Conservation (phyloP, 2,888 invertebrate species). For the Euzophera pinguis region DNA sequence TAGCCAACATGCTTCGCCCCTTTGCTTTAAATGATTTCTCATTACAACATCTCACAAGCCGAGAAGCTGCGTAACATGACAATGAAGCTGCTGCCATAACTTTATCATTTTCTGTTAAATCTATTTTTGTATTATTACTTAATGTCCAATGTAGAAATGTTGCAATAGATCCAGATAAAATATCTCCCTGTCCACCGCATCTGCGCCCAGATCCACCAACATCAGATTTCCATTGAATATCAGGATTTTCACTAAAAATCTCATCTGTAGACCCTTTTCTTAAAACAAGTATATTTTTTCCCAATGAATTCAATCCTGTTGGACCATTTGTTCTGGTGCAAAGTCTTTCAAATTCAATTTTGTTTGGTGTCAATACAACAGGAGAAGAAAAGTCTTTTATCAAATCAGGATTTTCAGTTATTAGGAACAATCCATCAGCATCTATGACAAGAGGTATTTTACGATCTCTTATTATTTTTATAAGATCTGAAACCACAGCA, state of each 20-base stretch:
- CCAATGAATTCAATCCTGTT: slow-evolving; percentile 70
- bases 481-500: slow-evolving; percentile 82
- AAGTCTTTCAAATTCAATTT: slow-evolving; percentile 91
- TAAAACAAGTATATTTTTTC: slow-evolving; percentile 82
- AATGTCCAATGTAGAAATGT: slow-evolving; percentile 92
- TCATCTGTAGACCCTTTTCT: slow-evolving; percentile 88
- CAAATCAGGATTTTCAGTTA: slow-evolving; percentile 84
- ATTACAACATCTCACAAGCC: slow-evolving; percentile 90
- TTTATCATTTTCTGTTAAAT: slow-evolving; percentile 40
- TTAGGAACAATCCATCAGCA: slow-evolving; percentile 92
- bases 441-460: slow-evolving; percentile 89
- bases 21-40: slow-evolving; percentile 86
- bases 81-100: slow-evolving; percentile 80
- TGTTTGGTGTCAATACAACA: slow-evolving; percentile 93
- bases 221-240: slow-evolving; percentile 74
- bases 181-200: slow-evolving; percentile 98
- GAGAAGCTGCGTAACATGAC: slow-evolving; percentile 91
- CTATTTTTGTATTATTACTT: slow-evolving; percentile 38
- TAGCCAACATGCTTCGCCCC: slow-evolving; percentile 91
- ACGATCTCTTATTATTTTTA: slow-evolving; percentile 79
- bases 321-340: slow-evolving; percentile 79
- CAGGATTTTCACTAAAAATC: slow-evolving; percentile 77
- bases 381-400: slow-evolving; percentile 83
- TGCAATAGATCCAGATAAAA: slow-evolving; percentile 92
- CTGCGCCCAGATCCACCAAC: slow-evolving; percentile 91